Base-by-base conservation (phyloP, 2,113 vertebrate species). In the Colistium nudipinnis region DNA sequence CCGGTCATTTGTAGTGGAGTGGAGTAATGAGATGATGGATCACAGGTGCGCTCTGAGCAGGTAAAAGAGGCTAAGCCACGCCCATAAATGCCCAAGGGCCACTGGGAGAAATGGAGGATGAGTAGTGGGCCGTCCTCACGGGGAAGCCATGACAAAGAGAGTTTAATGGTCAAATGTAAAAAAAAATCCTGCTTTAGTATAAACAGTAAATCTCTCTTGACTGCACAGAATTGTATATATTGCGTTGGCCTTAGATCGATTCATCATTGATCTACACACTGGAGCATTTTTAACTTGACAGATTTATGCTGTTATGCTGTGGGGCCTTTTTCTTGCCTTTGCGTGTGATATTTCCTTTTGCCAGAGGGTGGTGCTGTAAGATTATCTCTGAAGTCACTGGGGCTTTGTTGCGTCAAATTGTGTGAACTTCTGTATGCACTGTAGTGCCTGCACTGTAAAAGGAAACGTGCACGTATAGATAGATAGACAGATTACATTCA, bases 311-410 rank as follows among this genome's bases (percentile, higher is more conserved):
- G 28, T 43, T 53, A 57, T 59, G 12, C 22, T 6, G 2, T 33
- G 30, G 6, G 12, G 33, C 20, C 13, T 55, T 12, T 22, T 3
- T 56, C 6, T 25, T 25, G 12, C 17, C 13, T 27, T n/a, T 22
- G 59, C 43, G 24, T 89, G 90, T 81, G 74, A 84, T 90, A 44
- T n/a, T 17, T 45, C 1, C 7, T 81, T 70, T 70, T 17, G 14
- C 90, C 91, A 92, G 76, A 64, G 44, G 87, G 74, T 85, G 89
- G 89, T 65, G 90, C 83, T 85, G 56, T 87, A 82, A 76, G 66
- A 90, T 84, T 45, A 84, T n/a, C 16, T 76, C n/a, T 54, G n/a
- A 35, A 7, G 17, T 48, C 7, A 55, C 4, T 13, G 4, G 35
- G 6, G 13, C 36, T 68, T 17, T 47, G 7, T 47, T 24, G 35